Base-by-base conservation (phyloP, 2,888 invertebrate species). In the Agrotis ipsilon region DNA sequence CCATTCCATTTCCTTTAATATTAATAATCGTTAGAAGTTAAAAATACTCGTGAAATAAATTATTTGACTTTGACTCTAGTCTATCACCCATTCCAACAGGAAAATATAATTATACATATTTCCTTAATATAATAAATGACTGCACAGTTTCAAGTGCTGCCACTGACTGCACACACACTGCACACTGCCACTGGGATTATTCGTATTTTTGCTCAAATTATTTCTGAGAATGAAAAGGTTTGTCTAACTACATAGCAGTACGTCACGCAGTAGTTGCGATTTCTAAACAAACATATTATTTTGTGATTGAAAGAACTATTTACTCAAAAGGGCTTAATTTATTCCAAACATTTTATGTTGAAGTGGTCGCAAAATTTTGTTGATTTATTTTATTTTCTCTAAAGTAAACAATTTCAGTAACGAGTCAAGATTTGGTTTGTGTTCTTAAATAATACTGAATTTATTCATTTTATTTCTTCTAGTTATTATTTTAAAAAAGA, bases 211-310 rank as follows among this genome's bases (percentile, higher is more conserved):
- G n/a, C 24, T 24, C 24, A 32, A 18, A 14, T 9, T 27, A 13
- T 48, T 21, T 46, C 7, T 24, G 14, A 0, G 27, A 43, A 18
- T 27, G 5, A 52, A 11, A 39, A 55, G 0, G 24, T 45, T 66
- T 43, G 14, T 3, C 9, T 19, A 69, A 27, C 61, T 59, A 7
- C 5, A 57, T 13, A 3, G 9, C 77, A 6, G 19, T 72, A n/a
- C 69, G 63, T 67, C 72, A 63, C 46, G 19, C 4, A 49, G 2
- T 24, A 72, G 58, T 72, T 64, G 64, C 64, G 81, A 67, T 80
- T 80, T 81, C 81, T 80, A 81, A 69, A 64, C 49, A 81, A 81
- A 80, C 48, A 77, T 39, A 73, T 52, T 52, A 24, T 39, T 73
- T 61, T 46, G 18, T 49, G 48, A 75, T 64, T 69, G 24, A 60